phyloP scores from a whole-genome alignment of 2,113 vertebrate species.

The Mustela lutreola region DNA sequence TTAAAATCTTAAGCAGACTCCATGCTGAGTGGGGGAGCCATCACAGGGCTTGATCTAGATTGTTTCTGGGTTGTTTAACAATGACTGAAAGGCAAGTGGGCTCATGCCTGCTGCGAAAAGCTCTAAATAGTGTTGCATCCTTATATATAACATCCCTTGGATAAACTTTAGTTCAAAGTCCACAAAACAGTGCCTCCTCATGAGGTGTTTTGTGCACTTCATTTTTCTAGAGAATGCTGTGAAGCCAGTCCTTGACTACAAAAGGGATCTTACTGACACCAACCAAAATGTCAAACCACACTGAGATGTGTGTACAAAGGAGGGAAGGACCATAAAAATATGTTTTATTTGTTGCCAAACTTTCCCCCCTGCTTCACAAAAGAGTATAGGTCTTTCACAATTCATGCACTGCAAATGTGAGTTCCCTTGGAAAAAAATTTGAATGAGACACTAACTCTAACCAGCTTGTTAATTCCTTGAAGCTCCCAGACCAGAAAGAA shows the following conservation, averaged over 20 bases:
- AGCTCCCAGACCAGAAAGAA: neutral
- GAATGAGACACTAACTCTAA: neutral
- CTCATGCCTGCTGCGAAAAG: neutral
- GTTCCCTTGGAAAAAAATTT: neutral
- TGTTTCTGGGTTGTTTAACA: constrained; percentile 32
- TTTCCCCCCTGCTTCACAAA: neutral
- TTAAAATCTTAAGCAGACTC: neutral
- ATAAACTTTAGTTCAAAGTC: neutral
- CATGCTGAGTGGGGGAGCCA: neutral
- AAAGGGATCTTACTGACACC: constrained; percentile 9
- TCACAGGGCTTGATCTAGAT: neutral
- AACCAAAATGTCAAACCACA: neutral
- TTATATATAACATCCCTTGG: neutral
- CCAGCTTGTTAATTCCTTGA: neutral
- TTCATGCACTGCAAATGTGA: neutral
- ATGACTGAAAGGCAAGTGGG: constrained; percentile 31
- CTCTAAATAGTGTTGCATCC: neutral
- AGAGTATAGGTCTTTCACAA: neutral
- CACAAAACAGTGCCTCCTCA: neutral
- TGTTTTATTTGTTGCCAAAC: constrained; percentile 29
- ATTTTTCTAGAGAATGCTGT: neutral
- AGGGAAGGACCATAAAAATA: neutral
- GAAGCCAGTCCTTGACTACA: neutral
- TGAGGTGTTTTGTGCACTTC: neutral
- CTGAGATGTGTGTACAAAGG: neutral